Evolutionary conservation across 2,797 vertebrate genomes (phyloP), one percentile per base, ranked within the genome.

Genomic region (Fistularia tabacaria): DNA sequence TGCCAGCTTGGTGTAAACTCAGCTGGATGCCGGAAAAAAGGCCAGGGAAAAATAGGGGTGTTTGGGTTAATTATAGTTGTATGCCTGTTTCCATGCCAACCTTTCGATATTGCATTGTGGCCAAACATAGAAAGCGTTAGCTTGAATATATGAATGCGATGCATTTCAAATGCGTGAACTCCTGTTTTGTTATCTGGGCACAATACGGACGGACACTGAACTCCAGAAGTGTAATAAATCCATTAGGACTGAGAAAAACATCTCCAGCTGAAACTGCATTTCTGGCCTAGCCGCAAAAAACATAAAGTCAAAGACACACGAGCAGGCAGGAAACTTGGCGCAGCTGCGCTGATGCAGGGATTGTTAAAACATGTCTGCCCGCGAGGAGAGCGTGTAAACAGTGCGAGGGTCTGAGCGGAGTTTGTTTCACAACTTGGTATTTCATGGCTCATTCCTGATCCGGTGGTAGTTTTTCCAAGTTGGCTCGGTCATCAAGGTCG

Each of bases 31-130:
- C 74, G 67, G 66, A 57, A 76, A 66, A 71, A 44, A 51, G 44
- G 47, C 61, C 49, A 4, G 45, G n/a, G 62, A 72, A 73, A 64
- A 70, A 54, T 7, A 9, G 73, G 79, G 78, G 75, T 75, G 73
- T 67, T 69, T 59, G 66, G 61, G 72, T 83, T 85, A 68, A 71
- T 64, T 55, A 39, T 82, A 68, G 60, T 72, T 66, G 61, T 65
- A n/a, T 46, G 66, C 75, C 69, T 76, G 84, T 88, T 85, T 81
- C 83, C 83, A 83, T 86, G 84, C 80, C 86, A 86, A 88, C 84
- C 57, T 58, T 64, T 53, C 38, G 8, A 64, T 71, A 66, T 69
- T 71, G 49, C 66, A 57, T 69, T 55, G 43, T 38, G 62, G 60
- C 57, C 44, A 61, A 57, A 67, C 54, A 57, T 56, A 46, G 52